Percentiles rank a stretch among this genome's conserved stretches.
Conservation (phyloP, 1,140 invertebrate species). For the Anastrepha ludens region DNA sequence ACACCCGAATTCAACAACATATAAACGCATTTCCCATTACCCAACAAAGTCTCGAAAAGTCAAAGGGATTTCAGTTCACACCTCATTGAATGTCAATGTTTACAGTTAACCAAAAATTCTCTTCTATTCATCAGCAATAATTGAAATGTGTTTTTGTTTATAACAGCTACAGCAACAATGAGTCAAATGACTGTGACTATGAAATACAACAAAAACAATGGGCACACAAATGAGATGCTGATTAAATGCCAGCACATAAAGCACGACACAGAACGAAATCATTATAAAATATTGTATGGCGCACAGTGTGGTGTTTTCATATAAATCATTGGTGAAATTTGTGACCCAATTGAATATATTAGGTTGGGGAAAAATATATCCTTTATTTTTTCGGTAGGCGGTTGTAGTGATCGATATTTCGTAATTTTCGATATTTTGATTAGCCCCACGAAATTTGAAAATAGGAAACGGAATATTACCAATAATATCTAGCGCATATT, state of each 20-base stretch:
- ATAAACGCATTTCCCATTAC: neutral
- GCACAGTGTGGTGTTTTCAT: too few relatives aligned
- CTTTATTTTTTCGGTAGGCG: too few relatives aligned
- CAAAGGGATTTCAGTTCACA: constrained; percentile 34
- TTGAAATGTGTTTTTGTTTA: constrained; percentile 30
- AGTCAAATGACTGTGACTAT: neutral
- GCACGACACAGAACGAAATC: neutral
- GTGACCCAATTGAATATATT: too few relatives aligned
- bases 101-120: neutral
- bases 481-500: too few relatives aligned
- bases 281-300: neutral
- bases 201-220: neutral
- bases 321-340: too few relatives aligned
- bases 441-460: too few relatives aligned
- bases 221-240: neutral
- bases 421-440: too few relatives aligned
- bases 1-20: too few relatives aligned
- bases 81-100: constrained; percentile 29
- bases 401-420: too few relatives aligned
- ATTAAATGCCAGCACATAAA: constrained; percentile 39
- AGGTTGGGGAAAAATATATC: too few relatives aligned
- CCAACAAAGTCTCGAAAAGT: neutral
- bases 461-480: too few relatives aligned
- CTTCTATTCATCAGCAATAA: constrained; percentile 34
- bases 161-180: neutral